Evolutionary conservation across 2,797 vertebrate genomes (phyloP).

Genomic region (Alectoris magna): DNA sequence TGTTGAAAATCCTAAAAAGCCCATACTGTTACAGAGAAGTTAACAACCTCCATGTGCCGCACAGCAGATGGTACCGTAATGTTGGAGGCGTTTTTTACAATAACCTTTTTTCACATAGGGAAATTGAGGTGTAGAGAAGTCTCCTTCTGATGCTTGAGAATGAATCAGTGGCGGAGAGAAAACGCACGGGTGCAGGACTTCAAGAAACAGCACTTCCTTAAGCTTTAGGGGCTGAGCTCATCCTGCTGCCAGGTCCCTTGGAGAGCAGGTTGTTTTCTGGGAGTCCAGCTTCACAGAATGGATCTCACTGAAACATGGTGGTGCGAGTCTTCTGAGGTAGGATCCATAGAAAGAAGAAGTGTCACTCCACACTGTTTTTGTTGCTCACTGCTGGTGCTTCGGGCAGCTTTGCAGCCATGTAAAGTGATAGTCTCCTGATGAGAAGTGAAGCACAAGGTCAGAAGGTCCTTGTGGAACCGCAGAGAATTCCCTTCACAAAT

Average conservation of each 20-base stretch:
- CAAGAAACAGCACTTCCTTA: not conserved
- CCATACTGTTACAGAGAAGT: not conserved
- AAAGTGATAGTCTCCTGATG: not conserved
- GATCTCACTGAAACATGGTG: not conserved
- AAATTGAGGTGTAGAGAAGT: constrained; percentile 13
- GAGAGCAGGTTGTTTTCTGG: not conserved
- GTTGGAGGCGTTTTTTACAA: constrained; percentile 56
- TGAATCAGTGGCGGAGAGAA: not conserved
- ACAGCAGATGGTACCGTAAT: constrained; percentile 49
- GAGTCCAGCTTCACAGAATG: not conserved
- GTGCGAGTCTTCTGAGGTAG: not conserved
- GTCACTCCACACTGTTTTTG: not conserved
- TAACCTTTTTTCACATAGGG: constrained; percentile 19
- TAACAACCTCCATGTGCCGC: constrained; percentile 52
- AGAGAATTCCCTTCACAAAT: not conserved
- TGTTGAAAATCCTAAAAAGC: constrained; percentile 31
- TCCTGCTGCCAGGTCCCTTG: not conserved
- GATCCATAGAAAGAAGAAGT: not conserved
- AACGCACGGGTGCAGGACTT: not conserved
- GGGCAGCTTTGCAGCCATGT: not conserved
- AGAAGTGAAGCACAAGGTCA: not conserved
- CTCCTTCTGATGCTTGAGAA: not conserved
- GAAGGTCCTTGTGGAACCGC: not conserved
- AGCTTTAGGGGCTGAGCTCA: not conserved
- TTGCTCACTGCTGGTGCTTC: not conserved